Base-by-base conservation (phyloP, 2,888 invertebrate species). In the Tipula lateralis region DNA sequence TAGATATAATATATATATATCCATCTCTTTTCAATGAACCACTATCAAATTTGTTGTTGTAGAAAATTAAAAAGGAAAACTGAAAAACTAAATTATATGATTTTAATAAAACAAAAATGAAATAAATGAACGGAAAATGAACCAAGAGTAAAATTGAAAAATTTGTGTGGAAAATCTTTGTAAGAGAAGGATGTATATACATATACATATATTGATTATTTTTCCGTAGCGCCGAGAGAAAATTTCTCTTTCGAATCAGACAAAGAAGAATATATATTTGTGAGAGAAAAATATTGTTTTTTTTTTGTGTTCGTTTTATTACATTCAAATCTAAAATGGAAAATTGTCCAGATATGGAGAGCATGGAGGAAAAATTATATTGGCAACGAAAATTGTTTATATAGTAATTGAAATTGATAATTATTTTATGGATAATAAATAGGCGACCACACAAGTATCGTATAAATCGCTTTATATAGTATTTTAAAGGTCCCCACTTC, bases 271-370 rank as follows among this genome's bases (percentile, higher is more conserved):
- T 7, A n/a, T 19, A 66, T 24, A 66, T 44, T 16, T n/a, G 16
- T 0, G 66, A 66, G 66, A 24, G 66, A 9, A 24, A 66, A 66
- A 7, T 13, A 32, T 4, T 32, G 0, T 50, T 50, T 16, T 50
- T 1, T 16, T 66, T 24, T 66, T n/a, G n/a, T n/a, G n/a, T n/a
- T n/a, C n/a, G n/a, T 66, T 66, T 66, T 66, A 66, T 66, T 66
- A 24, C 66, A 66, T 24, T 66, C 6, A 66, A 66, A 24, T 66
- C 66, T 66, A 66, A 66, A 66, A 66, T 66, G 66, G 66, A 66
- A 66, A 66, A 66, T 66, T 66, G 66, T 66, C 66, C 66, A 66
- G 66, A 66, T 66, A 66, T 44, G 16, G 44, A 66, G 66, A 66
- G 66, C 13, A 1, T 9, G 39, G 24, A 66, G 13, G n/a, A n/a